phyloP scores from a whole-genome alignment of 2,797 vertebrate species.

The Fratercula arctica region DNA sequence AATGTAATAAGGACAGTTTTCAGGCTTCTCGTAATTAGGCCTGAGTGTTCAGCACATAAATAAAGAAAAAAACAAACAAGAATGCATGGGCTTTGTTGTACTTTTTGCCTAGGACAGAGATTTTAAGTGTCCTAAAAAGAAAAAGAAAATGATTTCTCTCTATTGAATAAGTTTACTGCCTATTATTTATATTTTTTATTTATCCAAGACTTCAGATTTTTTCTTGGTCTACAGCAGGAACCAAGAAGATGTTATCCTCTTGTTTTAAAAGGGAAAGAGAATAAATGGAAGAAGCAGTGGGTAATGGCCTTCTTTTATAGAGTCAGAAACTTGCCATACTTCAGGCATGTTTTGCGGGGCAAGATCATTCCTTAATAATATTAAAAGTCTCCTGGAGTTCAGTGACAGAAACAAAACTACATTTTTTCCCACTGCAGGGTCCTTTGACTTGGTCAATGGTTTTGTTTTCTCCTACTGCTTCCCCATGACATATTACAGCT shows the following conservation, averaged over 20 bases:
- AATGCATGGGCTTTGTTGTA: not conserved
- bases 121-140: not conserved
- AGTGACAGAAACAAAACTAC: not conserved
- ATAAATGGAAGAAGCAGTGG: not conserved
- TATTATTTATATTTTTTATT: not conserved
- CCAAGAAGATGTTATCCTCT: not conserved
- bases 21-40: not conserved
- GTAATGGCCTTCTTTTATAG: not conserved
- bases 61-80: not conserved
- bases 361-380: not conserved
- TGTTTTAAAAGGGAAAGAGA: not conserved
- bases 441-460: not conserved
- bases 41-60: not conserved
- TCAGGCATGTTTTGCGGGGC: not conserved
- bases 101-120: not conserved
- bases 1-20: not conserved
- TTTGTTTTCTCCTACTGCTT: not conserved
- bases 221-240: not conserved
- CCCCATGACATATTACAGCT: not conserved
- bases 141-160: not conserved
- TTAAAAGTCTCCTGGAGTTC: not conserved
- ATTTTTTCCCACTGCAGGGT: not conserved
- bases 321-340: not conserved
- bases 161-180: not conserved
- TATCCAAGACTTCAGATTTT: not conserved